Evolutionary conservation across 1,140 invertebrate genomes (phyloP), one percentile per base, ranked within the genome.

Genomic region (Meloidogyne floridensis): DNA sequence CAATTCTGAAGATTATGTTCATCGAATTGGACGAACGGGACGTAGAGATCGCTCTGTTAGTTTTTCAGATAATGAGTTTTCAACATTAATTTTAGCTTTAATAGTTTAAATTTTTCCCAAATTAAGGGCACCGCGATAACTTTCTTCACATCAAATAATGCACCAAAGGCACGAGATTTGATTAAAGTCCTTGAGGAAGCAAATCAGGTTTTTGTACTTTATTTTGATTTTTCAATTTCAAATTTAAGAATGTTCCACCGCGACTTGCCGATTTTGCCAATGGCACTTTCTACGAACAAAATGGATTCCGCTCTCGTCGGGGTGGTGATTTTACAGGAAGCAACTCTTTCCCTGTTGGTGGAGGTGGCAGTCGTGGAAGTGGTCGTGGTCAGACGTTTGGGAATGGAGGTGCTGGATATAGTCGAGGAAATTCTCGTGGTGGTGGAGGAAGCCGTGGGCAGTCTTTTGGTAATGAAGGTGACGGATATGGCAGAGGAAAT

Each of bases 1-100:
- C 90, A 95, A 95, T 82, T 96, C 95, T 81, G 97, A 99, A 92
- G 97, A 99, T 91, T 99, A 99, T 90, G 96, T 99, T 88, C 97
- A 99, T 92, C 94, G 97, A 85, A 99, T 99, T 77, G 77, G 80
- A 53, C 76, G 78, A 18, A 82, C 70, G 20, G 54, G 54, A 47
- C 71, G 80, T 42, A 71, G 71, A 47, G 59, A 84, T 53, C 65
- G 59, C 20, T 10, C 13, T 18, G 72, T 83, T 71, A 47, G 13
- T 75, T 9, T 71, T 80, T 11, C 2, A 4, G 10, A n/a, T 3
- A 3, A 11, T 42, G n/a, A 71, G 20, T 47, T 47, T n/a, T 76
- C 32, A 32, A 47, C 47, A 47, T 47, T 47, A 47, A 47, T 47
- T 47, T 47, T 47, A 47, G 4, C 7, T 81, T 65, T 47, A 51